Evolutionary conservation across 64 coral and sea anemone genomes (phyloP).

Genomic region (Anthopleura sola): DNA sequence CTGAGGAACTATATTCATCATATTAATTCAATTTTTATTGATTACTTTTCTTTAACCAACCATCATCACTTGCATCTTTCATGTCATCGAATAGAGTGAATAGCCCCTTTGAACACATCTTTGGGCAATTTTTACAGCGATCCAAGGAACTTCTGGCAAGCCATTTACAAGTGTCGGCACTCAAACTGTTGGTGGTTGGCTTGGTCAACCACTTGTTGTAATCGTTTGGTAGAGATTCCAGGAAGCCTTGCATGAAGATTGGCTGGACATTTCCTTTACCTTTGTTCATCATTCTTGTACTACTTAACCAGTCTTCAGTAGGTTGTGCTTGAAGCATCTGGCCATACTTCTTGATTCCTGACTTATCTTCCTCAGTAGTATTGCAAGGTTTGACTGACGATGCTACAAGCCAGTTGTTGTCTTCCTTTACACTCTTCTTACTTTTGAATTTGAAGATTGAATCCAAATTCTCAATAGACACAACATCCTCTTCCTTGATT

Average conservation of each 20-base stretch:
- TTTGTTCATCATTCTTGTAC: neutral
- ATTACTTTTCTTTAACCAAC: slow-evolving; percentile 51
- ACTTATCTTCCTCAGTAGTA: neutral
- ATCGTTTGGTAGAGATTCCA: slow-evolving; percentile 46
- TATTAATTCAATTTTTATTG: neutral
- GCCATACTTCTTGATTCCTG: slow-evolving; percentile 35
- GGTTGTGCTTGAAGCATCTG: slow-evolving; percentile 29
- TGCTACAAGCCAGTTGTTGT: slow-evolving; percentile 12
- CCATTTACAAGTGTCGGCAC: slow-evolving; percentile 75
- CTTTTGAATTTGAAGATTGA: slow-evolving; percentile 5
- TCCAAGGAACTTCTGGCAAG: slow-evolving; percentile 67
- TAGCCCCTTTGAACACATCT: slow-evolving; percentile 75
- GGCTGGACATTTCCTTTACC: neutral
- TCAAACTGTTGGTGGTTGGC: neutral
- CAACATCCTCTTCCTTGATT: slow-evolving; percentile 27
- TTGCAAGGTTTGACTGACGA: neutral
- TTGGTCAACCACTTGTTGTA: slow-evolving; percentile 61
- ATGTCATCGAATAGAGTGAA: slow-evolving; percentile 73
- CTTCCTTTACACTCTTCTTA: neutral
- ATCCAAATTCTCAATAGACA: slow-evolving; percentile 24
- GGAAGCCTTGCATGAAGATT: slow-evolving; percentile 50
- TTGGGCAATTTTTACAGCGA: slow-evolving; percentile 80
- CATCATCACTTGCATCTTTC: slow-evolving; percentile 36
- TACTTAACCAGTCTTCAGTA: slow-evolving; percentile 28
- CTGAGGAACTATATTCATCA: neutral